Evolutionary conservation across 2,797 vertebrate genomes (phyloP), one percentile per base, ranked within the genome.

Genomic region (Paedocypris micromegethes): DNA sequence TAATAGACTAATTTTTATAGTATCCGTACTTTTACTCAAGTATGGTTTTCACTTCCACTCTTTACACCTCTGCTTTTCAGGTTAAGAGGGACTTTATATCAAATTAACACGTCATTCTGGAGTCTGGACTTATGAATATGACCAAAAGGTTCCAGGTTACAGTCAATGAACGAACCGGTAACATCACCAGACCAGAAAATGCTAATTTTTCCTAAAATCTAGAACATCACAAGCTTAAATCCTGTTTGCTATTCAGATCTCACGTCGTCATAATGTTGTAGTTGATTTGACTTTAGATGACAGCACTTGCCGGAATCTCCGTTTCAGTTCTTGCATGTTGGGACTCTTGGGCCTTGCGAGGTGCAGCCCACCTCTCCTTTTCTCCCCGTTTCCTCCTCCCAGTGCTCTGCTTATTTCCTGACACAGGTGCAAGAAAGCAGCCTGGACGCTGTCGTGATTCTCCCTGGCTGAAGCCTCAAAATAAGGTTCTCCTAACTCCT

Each of bases 281-380:
- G 69, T 40, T 4, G 93, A 92, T 76, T 93, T 97, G 61, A 89
- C 93, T 83, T 92, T 94, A 54, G 94, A 93, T 55, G 92, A 94
- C 48, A 97, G 87, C 51, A 94, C 94, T 85, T 97, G 94, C 68
- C 92, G 90, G 85, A 97, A 88, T 8, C 94, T 88, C 79, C 94
- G 91, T 85, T 96, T 96, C 71, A 97, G 76, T 82, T 97, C 94
- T 78, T 97, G 94, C 94, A 97, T 97, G 81, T 96, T 97, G 51
- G 94, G 94, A 2, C 94, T 96, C 61, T 95, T 94, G 70, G 94
- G 93, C 41, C 94, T 79, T 41, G 91, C 91, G 1, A 96, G 88
- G 76, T 95, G 93, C 9, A 97, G 91, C 2, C 94, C 93, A 0
- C 91, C 92, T 40, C 87, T 85, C 42, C 94, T 83, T 52, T 96